Percentiles rank a stretch among this genome's conserved stretches.
phyloP scores from a whole-genome alignment of 2,113 vertebrate species.

The Pedionomus torquatus region DNA sequence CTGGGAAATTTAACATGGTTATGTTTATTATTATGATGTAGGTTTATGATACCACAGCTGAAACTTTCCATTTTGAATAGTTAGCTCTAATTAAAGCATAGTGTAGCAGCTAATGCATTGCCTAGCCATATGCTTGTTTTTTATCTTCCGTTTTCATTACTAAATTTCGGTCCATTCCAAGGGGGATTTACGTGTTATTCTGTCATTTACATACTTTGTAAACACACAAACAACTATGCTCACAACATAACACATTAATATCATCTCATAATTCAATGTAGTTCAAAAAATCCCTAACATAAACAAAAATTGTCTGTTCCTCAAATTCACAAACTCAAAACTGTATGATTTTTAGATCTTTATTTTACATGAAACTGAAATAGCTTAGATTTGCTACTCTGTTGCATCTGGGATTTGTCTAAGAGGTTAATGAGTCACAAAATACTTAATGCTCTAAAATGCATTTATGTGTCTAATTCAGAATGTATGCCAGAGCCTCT shows the following conservation, averaged over 20 bases:
- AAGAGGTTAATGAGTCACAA: neutral
- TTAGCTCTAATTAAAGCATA: slow-evolving; percentile 13
- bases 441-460: neutral
- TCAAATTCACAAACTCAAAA: neutral
- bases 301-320: neutral
- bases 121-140: neutral
- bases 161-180: neutral
- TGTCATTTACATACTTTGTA: neutral
- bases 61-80: neutral
- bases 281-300: neutral
- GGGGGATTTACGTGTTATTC: neutral
- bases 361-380: neutral
- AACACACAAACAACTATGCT: neutral
- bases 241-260: neutral
- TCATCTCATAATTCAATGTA: neutral
- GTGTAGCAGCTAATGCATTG: neutral
- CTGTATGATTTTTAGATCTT: neutral
- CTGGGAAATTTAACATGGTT: neutral
- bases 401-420: neutral
- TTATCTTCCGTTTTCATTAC: neutral
- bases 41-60: neutral
- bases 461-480: neutral
- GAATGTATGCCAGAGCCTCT: neutral
- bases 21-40: neutral
- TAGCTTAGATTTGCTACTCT: neutral